These are phyloP conservation scores for Tragelaphus scriptus DNA, from an alignment of 2,113 vertebrate species.

Conservation along the genomic window DNA sequence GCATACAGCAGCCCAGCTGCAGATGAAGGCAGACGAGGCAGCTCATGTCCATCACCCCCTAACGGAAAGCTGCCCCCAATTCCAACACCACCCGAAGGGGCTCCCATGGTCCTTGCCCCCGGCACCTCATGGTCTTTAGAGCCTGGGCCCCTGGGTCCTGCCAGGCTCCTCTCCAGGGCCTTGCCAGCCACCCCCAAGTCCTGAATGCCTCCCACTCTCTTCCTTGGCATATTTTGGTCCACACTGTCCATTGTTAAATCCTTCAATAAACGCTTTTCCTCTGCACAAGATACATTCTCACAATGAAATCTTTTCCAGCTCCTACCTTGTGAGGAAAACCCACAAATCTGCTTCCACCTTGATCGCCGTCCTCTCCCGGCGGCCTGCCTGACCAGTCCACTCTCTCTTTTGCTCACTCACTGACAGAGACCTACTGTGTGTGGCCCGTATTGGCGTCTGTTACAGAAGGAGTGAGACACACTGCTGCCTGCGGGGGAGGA, in stretches of 20 bases:
- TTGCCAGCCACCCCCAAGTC: not conserved
- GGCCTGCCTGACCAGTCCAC: not conserved
- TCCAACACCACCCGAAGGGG: too few relatives aligned
- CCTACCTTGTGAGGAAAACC: too few relatives aligned
- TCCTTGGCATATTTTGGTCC: not conserved
- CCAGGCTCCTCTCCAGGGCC: not conserved
- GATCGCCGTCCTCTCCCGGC: not conserved
- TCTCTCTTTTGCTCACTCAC: not conserved
- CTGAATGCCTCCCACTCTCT: not conserved
- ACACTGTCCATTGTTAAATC: too few relatives aligned
- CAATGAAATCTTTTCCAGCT: not conserved
- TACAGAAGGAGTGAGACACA: not conserved
- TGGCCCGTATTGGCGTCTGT: too few relatives aligned
- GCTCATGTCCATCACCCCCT: too few relatives aligned
- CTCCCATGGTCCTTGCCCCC: not conserved
- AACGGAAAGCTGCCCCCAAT: too few relatives aligned
- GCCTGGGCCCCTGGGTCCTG: not conserved
- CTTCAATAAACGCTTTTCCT: not conserved
- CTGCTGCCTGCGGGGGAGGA: not conserved
- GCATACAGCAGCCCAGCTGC: too few relatives aligned
- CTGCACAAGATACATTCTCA: not conserved
- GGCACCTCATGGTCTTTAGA: not conserved
- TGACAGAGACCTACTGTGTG: not conserved
- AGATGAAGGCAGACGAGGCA: too few relatives aligned
- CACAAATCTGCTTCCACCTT: rapidly evolving